Conservation (phyloP, 92 coral and sea anemone species). For the Parazoanthus atlanticus region DNA sequence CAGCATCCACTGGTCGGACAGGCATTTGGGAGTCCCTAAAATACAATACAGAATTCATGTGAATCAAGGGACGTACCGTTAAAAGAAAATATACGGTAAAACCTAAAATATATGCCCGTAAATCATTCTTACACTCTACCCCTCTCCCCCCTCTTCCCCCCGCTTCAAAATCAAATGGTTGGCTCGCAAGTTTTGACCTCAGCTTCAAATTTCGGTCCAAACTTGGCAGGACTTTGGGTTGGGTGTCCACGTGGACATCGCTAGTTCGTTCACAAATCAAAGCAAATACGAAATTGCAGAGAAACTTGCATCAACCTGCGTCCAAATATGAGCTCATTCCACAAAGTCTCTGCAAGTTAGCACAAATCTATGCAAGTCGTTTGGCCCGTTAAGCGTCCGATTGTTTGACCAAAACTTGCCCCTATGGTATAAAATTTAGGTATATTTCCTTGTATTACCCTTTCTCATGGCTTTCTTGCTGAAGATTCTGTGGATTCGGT, state of each 20-base stretch:
- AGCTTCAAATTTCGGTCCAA: background rate
- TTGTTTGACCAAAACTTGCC: too few species aligned
- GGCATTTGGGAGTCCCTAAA: constrained; percentile 77
- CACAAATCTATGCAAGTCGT: background rate
- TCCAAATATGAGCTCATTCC: too few species aligned
- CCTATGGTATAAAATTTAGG: too few species aligned
- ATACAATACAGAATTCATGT: background rate
- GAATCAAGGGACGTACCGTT: background rate
- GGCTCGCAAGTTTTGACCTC: background rate
- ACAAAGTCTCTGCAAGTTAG: too few species aligned
- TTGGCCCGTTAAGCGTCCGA: background rate
- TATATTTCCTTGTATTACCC: constrained; percentile 46
- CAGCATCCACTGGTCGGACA: constrained; percentile 81
- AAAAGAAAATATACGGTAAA: background rate
- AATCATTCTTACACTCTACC: too few species aligned
- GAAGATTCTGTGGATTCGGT: constrained; percentile 81
- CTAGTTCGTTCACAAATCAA: background rate
- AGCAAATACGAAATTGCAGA: background rate
- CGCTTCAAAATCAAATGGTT: background rate
- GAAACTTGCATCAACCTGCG: background rate
- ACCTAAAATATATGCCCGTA: too few species aligned
- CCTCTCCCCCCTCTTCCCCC: background rate
- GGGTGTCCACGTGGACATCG: background rate
- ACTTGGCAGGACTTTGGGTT: background rate
- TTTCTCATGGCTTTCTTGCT: constrained; percentile 85